These are phyloP conservation scores for Leptinotarsa defecta DNA, from an alignment of 1,140 invertebrate species.

Conservation along the genomic window DNA sequence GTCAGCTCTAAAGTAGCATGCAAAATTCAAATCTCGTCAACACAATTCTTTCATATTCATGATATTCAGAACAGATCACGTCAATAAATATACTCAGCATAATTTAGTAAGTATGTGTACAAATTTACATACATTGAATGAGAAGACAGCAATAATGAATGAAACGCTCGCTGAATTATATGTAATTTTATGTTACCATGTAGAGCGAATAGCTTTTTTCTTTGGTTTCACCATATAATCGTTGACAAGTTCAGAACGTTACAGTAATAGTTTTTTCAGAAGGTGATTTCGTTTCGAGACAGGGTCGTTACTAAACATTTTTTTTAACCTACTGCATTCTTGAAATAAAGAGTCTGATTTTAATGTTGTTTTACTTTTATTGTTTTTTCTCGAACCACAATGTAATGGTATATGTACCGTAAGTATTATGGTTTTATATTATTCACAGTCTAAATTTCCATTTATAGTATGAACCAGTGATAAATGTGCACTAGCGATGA, in stretches of 20 bases:
- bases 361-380: no score
- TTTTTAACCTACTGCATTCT: not conserved
- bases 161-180: not conserved
- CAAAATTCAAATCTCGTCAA: not conserved
- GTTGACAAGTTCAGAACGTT: no score
- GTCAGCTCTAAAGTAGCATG: not conserved
- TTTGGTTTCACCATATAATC: not conserved
- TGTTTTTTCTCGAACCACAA: no score
- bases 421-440: no score
- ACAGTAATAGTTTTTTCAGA: not conserved
- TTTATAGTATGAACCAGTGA: no score
- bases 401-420: no score
- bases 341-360: not conserved
- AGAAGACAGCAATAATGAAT: not conserved
- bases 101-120: not conserved
- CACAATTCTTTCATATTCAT: not conserved
- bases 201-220: not conserved
- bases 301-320: not conserved
- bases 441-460: no score
- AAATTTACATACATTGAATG: not conserved
- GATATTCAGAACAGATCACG: not conserved
- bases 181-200: not conserved
- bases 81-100: conserved; percentile 4
- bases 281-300: not conserved
- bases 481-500: no score